phyloP scores from a whole-genome alignment of 2,113 vertebrate genomes.

The Orthonyx spaldingii region DNA sequence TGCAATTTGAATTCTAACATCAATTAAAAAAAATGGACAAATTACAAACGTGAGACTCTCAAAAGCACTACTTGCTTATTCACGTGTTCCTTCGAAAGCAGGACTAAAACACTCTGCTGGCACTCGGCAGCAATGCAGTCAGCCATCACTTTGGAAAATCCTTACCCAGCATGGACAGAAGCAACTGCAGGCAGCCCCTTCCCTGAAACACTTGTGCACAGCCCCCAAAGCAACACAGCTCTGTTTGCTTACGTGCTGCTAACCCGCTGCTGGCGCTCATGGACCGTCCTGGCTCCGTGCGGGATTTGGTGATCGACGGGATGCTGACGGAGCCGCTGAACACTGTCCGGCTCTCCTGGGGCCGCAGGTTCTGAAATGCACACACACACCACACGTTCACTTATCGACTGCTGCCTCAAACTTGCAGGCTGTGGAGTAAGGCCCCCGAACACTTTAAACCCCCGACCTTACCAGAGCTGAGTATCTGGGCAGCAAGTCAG shows the following conservation, averaged over 20 bases:
- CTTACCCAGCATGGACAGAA: not conserved
- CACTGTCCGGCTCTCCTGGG: slow-evolving; percentile 89
- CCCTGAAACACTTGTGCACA: not conserved
- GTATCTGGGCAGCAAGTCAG: slow-evolving; percentile 14
- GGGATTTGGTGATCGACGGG: slow-evolving; percentile 92
- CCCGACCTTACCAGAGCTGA: not conserved
- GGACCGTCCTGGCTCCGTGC: slow-evolving; percentile 90
- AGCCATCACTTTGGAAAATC: not conserved
- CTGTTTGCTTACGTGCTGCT: slow-evolving; percentile 85
- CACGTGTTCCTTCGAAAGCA: not conserved
- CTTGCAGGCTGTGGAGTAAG: not conserved
- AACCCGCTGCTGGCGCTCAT: slow-evolving; percentile 98
- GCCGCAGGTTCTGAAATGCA: slow-evolving; percentile 84
- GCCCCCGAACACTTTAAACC: not conserved
- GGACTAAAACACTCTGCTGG: not conserved
- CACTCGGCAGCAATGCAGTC: not conserved
- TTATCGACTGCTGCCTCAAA: not conserved
- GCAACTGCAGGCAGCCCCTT: not conserved
- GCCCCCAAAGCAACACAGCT: not conserved
- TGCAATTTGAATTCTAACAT: not conserved
- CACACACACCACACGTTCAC: not conserved
- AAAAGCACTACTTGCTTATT: not conserved
- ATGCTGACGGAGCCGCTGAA: slow-evolving; percentile 98
- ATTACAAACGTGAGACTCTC: not conserved
- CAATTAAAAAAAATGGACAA: not conserved